phyloP scores from a whole-genome alignment of 2,888 invertebrate genomes.

The Pseudococcus viburni region DNA sequence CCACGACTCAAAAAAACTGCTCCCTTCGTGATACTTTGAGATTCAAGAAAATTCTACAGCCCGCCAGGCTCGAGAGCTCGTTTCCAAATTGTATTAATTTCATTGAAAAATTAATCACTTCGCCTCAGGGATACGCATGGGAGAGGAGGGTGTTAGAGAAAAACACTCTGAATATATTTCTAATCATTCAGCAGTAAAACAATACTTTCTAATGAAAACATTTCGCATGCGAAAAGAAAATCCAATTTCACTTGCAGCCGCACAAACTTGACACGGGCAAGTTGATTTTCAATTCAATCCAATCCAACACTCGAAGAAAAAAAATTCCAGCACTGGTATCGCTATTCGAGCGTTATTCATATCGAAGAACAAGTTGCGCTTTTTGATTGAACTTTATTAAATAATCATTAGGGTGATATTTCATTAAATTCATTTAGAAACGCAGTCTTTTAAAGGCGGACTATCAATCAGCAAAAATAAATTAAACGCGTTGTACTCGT shows the following conservation, averaged over 20 bases:
- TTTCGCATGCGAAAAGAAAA: neutral
- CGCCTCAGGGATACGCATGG: no score
- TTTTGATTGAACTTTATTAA: conserved; percentile 30
- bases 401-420: conserved; percentile 43
- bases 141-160: no score
- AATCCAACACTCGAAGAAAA: neutral
- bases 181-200: neutral
- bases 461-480: conserved; percentile 44
- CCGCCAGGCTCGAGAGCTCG: no score
- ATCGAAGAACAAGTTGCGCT: neutral
- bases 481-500: conserved; percentile 18
- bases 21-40: no score
- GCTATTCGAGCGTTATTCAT: conserved; percentile 11
- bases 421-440: conserved; percentile 33
- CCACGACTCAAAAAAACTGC: no score
- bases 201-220: neutral
- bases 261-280: neutral
- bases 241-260: neutral
- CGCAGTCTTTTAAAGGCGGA: conserved; percentile 12
- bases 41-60: no score
- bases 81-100: no score
- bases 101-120: no score
- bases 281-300: neutral
- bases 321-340: neutral
- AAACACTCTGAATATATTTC: neutral